These are phyloP conservation scores for Craseonycteris thonglongyai DNA, from an alignment of 2,113 vertebrate species.

Conservation along the genomic window DNA sequence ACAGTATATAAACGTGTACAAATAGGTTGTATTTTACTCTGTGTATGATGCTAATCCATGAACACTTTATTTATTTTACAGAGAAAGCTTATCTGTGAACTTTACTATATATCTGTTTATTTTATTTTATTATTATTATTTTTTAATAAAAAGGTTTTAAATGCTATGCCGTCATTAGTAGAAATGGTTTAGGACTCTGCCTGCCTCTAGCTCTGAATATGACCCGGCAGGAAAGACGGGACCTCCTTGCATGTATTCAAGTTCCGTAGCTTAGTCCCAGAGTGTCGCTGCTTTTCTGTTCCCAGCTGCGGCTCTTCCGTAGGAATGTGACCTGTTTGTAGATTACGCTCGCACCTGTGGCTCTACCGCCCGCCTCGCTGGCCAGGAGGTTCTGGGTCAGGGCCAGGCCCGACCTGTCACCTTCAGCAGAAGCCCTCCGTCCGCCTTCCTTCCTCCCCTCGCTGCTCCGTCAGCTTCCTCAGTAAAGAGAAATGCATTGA, in stretches of 20 bases:
- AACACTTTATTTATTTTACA: constrained; percentile 86
- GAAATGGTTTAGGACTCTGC: constrained; percentile 50
- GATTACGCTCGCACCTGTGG: constrained; percentile 65
- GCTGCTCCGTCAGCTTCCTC: constrained; percentile 36
- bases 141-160: constrained; percentile 72
- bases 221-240: constrained; percentile 64
- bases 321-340: constrained; percentile 66
- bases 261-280: constrained; percentile 75
- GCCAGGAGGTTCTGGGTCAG: constrained; percentile 49
- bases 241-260: constrained; percentile 71
- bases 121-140: constrained; percentile 78
- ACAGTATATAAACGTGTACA: constrained; percentile 82
- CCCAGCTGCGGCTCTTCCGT: constrained; percentile 61
- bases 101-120: constrained; percentile 82
- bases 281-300: constrained; percentile 57
- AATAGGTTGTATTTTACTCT: constrained; percentile 86
- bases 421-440: neutral
- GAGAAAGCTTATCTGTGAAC: constrained; percentile 83
- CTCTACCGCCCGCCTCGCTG: constrained; percentile 54
- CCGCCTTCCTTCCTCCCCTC: neutral
- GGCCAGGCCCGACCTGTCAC: neutral
- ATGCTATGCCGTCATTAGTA: constrained; percentile 78
- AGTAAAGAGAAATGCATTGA: constrained; percentile 60
- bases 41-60: constrained; percentile 84
- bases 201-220: constrained; percentile 51